Conservation (phyloP, 2,888 invertebrate species). For the Ophion ventricosus region DNA sequence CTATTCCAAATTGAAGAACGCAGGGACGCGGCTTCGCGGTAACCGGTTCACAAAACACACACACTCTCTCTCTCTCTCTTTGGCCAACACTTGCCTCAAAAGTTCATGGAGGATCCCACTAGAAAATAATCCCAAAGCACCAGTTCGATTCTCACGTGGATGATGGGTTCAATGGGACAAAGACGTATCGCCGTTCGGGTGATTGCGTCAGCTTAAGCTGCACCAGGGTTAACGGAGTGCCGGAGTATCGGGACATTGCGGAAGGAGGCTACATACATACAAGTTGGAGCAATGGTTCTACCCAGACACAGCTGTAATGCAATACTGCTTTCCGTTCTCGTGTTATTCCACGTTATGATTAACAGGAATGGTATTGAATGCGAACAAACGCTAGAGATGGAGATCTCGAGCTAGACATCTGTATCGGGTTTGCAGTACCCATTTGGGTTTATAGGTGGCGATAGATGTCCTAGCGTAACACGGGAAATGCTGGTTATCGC, state of each 20-base stretch:
- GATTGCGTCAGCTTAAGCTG: conserved; percentile 24
- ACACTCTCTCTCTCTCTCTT: too few relatives aligned
- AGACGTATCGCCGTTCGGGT: conserved; percentile 19
- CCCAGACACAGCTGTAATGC: conserved; percentile 62
- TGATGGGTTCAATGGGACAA: conserved; percentile 31
- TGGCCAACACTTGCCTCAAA: not conserved
- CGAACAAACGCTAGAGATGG: conserved; percentile 25
- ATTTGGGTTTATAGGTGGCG: conserved; percentile 38
- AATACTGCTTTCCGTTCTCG: conserved; percentile 60
- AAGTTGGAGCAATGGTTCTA: conserved; percentile 11
- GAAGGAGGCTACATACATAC: not conserved
- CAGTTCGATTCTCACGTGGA: conserved; percentile 33
- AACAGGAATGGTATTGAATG: conserved; percentile 68
- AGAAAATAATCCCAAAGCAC: conserved; percentile 13
- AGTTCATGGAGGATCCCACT: not conserved
- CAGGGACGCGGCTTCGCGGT: not conserved
- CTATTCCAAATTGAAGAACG: not conserved
- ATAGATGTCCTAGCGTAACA: conserved; percentile 45
- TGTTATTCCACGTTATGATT: conserved; percentile 73
- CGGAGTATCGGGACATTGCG: not conserved
- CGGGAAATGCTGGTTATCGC: conserved; percentile 61
- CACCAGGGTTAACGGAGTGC: conserved; percentile 8
- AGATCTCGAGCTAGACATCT: not conserved
- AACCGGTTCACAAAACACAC: not conserved
- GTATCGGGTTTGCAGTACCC: not conserved